Evolutionary conservation across 2,888 invertebrate genomes (phyloP), one percentile per base, ranked within the genome.

Genomic region (Caenorhabditis sp.): DNA sequence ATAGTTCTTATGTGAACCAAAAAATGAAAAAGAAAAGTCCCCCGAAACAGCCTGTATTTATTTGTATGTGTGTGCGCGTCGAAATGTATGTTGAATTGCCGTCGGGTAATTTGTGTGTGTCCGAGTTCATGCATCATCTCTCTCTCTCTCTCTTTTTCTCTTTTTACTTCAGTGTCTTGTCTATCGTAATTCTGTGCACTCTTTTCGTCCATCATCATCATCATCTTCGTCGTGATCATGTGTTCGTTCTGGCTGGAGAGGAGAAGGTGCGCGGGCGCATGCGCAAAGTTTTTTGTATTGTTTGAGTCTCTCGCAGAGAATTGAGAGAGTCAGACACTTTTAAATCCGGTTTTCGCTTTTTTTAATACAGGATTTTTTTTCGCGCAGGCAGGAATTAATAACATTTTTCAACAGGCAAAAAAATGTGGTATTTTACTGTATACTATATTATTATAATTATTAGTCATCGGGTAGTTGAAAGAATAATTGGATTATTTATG

Each of bases 71-170:
- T 59, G 25, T 60, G 54, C 59, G 49, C 63, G 64, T 70, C 60
- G 70, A 70, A 70, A 43, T 43, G 43, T 43, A 12, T 12, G 43
- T 43, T 43, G 43, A 43, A 43, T 43, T 43, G 43, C 43, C 43
- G 43, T 43, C 43, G 43, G 43, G 43, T 43, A 43, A 43, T 43
- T 43, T 43, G 43, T 43, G 43, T 43, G 12, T 43, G 43, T 43
- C 43, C 43, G 43, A 43, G 43, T 43, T 70, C 70, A 70, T 70
- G 70, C 70, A 61, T 70, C 64, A 70, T 70, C 70, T 31, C 31
- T 31, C 31, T 7, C 31, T 31, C 62, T 62, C 63, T 61, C n/a
- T n/a, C n/a, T 63, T 38, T 64, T 23, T 17, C 50, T 50, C 31
- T 27, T 20, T 26, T 21, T 23, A 10, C n/a, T n/a, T n/a, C n/a